A percentile compares a stretch with the other conserved stretches of the same genome.
phyloP scores from a whole-genome alignment of 2,113 vertebrate species.

The Morone chrysops region DNA sequence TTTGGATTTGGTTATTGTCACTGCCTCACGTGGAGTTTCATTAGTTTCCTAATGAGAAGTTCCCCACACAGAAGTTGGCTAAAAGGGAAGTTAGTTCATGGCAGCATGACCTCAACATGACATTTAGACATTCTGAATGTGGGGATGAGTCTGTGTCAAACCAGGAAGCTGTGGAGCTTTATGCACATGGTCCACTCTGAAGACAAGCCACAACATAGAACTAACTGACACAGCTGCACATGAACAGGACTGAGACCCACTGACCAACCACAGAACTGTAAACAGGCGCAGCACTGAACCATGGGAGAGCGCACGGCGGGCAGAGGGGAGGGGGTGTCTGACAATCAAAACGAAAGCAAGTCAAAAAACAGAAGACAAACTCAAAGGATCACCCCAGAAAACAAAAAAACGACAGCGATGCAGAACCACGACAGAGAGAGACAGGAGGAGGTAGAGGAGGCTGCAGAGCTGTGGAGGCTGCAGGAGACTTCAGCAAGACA shows the following conservation, averaged over 20 bases:
- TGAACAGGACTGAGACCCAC: constrained; percentile 78
- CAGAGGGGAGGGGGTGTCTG: constrained; percentile 71
- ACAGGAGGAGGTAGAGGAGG: constrained; percentile 62
- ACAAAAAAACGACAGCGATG: constrained; percentile 71
- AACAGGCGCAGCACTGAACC: constrained; percentile 77
- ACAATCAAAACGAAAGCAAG: constrained; percentile 72
- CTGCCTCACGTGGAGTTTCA: constrained; percentile 30
- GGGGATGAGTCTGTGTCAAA: constrained; percentile 63
- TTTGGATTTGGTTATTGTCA: neutral
- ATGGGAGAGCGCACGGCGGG: constrained; percentile 73
- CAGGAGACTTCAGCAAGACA: constrained; percentile 64
- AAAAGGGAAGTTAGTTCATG: constrained; percentile 25
- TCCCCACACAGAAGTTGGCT: constrained; percentile 10
- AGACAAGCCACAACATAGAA: constrained; percentile 79
- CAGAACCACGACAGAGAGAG: constrained; percentile 74
- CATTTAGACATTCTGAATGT: constrained; percentile 49
- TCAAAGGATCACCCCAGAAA: constrained; percentile 70
- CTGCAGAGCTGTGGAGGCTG: constrained; percentile 66
- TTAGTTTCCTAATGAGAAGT: constrained; percentile 20
- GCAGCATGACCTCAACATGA: constrained; percentile 43
- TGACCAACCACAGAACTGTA: constrained; percentile 78
- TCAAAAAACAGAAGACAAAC: constrained; percentile 70
- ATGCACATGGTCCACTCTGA: constrained; percentile 74
- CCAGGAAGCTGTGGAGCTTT: constrained; percentile 71
- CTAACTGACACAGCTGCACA: constrained; percentile 80